Evolutionary conservation across 2,888 invertebrate genomes (phyloP).

Genomic region (Nemurella pictetii): DNA sequence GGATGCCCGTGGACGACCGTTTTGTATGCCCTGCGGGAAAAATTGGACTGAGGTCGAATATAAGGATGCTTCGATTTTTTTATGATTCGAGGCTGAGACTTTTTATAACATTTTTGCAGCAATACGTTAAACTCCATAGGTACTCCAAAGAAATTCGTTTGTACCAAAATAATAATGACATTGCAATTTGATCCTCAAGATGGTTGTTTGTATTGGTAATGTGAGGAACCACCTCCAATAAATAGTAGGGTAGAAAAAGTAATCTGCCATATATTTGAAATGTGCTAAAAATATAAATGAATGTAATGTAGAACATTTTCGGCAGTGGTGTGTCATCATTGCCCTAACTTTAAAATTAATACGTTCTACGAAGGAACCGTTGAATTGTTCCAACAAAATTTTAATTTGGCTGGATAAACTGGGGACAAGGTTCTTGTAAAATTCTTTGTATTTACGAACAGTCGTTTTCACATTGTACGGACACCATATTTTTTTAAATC

Average conservation of each 20-base stretch:
- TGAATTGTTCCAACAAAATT: no score
- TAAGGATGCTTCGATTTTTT: background rate
- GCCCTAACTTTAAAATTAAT: background rate
- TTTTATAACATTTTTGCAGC: slow-evolving; percentile 13
- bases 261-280: background rate
- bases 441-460: no score
- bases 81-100: background rate
- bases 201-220: background rate
- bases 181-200: background rate
- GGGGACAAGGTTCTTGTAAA: background rate
- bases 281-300: background rate
- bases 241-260: background rate
- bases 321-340: background rate
- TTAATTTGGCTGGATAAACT: background rate
- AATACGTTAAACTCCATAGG: background rate
- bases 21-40: background rate
- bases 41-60: background rate
- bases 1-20: background rate
- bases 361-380: background rate
- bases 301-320: background rate
- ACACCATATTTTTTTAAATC: no score
- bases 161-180: background rate
- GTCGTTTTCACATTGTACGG: no score
- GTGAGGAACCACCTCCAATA: background rate
- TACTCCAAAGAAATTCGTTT: background rate